A percentile compares a stretch with the other conserved stretches of the same genome.
Evolutionary conservation across 2,888 invertebrate genomes (phyloP).

Genomic region (Microplitis manilae): DNA sequence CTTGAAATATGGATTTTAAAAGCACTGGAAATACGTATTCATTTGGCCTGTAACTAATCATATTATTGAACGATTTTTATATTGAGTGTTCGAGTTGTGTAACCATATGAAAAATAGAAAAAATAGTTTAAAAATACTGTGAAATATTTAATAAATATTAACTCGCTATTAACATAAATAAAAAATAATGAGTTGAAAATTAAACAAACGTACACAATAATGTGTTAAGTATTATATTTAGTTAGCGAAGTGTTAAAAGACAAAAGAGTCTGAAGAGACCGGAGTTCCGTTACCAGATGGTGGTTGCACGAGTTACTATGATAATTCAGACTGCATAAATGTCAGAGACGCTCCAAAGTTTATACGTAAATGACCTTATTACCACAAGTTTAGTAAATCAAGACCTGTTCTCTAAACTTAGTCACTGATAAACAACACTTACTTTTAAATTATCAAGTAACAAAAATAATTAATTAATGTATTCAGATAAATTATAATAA

Average conservation of each 20-base stretch:
- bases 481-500: neutral
- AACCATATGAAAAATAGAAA: no score
- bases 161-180: neutral
- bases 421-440: neutral
- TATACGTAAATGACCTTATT: slow-evolving; percentile 11
- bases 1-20: no score
- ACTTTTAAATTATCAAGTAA: neutral
- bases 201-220: neutral
- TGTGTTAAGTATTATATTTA: neutral
- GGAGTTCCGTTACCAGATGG: slow-evolving; percentile 8
- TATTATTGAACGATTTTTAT: no score
- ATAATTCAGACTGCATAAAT: slow-evolving; percentile 20
- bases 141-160: no score
- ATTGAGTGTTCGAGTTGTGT: no score
- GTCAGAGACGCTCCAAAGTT: slow-evolving; percentile 10
- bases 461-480: neutral
- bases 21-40: no score
- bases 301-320: slow-evolving; percentile 1
- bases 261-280: neutral
- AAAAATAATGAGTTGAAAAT: neutral
- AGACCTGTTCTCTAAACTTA: neutral
- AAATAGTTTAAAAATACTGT: no score
- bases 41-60: no score
- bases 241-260: neutral
- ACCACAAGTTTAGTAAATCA: slow-evolving; percentile 8